These are phyloP conservation scores for Myiotriccus ornatus DNA, from an alignment of 2,797 vertebrate species.

Conservation along the genomic window DNA sequence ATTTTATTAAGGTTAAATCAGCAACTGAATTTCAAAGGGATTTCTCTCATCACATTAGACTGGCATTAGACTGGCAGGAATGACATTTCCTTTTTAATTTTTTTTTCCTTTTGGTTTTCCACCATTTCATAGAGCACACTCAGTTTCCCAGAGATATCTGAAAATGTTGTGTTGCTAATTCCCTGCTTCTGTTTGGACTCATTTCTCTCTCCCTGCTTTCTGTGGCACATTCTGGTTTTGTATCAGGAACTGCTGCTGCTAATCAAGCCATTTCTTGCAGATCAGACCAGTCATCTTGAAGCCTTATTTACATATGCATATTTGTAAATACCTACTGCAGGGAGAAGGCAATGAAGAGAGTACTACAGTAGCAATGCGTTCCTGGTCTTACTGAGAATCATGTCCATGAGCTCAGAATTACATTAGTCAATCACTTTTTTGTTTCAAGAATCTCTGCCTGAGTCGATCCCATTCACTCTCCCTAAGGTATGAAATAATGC, in stretches of 20 bases:
- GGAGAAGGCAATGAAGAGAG: neutral
- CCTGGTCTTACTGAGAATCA: neutral
- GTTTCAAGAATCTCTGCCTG: neutral
- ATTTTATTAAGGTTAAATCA: neutral
- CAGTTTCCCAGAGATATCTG: neutral
- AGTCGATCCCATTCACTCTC: neutral
- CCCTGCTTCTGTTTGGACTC: neutral
- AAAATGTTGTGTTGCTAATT: neutral
- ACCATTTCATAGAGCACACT: neutral
- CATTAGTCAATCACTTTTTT: neutral
- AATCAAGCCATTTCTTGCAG: neutral
- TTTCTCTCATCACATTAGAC: neutral
- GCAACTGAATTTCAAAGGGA: neutral
- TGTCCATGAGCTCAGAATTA: neutral
- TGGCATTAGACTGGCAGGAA: neutral
- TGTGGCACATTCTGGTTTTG: neutral
- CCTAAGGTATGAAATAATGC: neutral
- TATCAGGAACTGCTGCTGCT: neutral
- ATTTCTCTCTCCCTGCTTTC: neutral
- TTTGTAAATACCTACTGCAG: neutral
- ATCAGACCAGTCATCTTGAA: neutral
- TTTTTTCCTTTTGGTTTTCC: neutral
- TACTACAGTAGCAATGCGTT: neutral
- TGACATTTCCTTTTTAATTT: neutral
- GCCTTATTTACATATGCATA: neutral